Evolutionary conservation across 2,888 invertebrate species (phyloP).

Genomic region (Clanis bilineata): DNA sequence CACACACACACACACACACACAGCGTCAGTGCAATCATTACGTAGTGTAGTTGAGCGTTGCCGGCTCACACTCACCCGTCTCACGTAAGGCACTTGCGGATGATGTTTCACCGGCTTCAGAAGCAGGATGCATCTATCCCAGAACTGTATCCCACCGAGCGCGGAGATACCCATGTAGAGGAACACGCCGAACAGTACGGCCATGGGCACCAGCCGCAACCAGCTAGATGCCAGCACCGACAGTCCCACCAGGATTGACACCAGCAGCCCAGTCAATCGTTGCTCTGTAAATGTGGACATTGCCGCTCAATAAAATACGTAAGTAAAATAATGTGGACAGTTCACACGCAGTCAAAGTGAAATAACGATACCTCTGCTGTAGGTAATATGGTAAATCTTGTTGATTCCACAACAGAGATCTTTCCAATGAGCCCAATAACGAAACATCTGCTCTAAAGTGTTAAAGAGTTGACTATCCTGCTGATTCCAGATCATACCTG

Average conservation of each 20-base stretch:
- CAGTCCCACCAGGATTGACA: conserved; percentile 90
- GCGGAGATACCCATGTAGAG: conserved; percentile 98
- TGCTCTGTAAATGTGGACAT: conserved; percentile 84
- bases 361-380: too few species aligned
- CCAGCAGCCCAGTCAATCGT: conserved; percentile 90
- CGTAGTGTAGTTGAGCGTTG: too few species aligned
- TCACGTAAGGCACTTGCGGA: conserved; percentile 93
- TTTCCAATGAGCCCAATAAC: too few species aligned
- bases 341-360: too few species aligned
- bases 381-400: too few species aligned
- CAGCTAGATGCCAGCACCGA: conserved; percentile 92
- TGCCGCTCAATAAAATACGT: neutral
- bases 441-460: too few species aligned
- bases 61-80: conserved; percentile 85
- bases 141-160: conserved; percentile 96
- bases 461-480: too few species aligned
- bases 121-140: conserved; percentile 93
- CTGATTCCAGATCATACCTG: too few species aligned
- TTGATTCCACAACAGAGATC: too few species aligned
- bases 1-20: neutral
- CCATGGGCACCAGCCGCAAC: conserved; percentile 93
- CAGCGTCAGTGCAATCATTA: neutral
- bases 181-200: conserved; percentile 98
- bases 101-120: conserved; percentile 98
- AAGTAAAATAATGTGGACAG: too few species aligned